Evolutionary conservation across 2,888 invertebrate genomes (phyloP).

Genomic region (Ichneumoninae sp.): DNA sequence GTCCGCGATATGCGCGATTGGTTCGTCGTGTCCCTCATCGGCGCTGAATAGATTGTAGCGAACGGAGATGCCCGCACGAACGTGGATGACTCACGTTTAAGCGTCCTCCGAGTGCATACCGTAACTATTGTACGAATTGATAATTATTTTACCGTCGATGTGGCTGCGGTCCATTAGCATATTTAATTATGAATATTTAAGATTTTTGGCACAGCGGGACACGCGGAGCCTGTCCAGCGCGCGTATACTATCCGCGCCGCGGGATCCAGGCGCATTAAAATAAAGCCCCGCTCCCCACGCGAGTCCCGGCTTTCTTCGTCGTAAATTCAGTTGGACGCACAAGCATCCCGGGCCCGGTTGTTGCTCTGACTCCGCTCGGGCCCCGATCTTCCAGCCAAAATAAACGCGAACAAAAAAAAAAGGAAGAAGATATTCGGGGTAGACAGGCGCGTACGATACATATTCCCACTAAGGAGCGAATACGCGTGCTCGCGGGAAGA

Average conservation of each 20-base stretch:
- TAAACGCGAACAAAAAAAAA: conserved; percentile 73
- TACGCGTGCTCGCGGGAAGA: conserved; percentile 42
- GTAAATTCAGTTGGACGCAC: conserved; percentile 80
- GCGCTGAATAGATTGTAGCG: conserved; percentile 12
- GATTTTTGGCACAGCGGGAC: conserved; percentile 82
- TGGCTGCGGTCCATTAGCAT: conserved; percentile 82
- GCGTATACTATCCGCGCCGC: conserved; percentile 52
- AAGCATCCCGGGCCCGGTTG: conserved; percentile 74
- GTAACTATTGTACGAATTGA: conserved; percentile 81
- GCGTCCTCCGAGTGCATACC: conserved; percentile 63
- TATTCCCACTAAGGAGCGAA: conserved; percentile 76
- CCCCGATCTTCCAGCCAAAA: conserved; percentile 73
- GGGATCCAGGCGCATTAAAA: conserved; percentile 78
- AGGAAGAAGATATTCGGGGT: conserved; percentile 68
- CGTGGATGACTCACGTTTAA: conserved; percentile 52
- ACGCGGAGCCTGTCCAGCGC: conserved; percentile 69
- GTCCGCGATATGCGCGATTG: background rate
- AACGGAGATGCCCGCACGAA: conserved; percentile 12
- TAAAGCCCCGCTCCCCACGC: conserved; percentile 79
- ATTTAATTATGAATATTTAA: conserved; percentile 83
- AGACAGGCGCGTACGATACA: conserved; percentile 78
- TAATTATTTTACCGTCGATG: conserved; percentile 82
- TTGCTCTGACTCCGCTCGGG: conserved; percentile 72
- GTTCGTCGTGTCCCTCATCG: background rate
- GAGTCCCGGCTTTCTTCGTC: conserved; percentile 72